Evolutionary conservation across 2,113 vertebrate species (phyloP).

Genomic region (Sigmodon hispidus): DNA sequence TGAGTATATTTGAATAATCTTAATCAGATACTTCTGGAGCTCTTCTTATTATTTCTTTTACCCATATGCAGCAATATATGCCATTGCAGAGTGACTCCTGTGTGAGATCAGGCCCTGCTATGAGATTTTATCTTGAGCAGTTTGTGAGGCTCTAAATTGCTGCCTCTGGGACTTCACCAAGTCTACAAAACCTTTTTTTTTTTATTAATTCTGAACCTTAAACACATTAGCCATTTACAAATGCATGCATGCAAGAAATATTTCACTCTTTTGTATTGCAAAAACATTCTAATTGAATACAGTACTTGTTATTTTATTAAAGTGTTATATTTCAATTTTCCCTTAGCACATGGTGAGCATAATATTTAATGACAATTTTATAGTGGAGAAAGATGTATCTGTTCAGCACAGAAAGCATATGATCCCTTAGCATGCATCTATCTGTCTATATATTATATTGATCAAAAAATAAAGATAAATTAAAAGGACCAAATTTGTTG

Average conservation of each 20-base stretch:
- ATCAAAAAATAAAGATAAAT: background rate
- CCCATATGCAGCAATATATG: too few relatives aligned
- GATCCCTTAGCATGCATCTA: background rate
- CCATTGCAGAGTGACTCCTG: background rate
- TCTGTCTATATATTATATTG: background rate
- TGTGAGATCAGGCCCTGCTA: background rate
- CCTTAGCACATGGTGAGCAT: background rate
- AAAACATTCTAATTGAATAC: background rate
- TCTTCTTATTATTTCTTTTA: rapidly evolving
- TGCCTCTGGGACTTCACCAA: background rate
- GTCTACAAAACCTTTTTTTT: background rate
- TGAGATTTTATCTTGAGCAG: background rate
- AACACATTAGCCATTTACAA: background rate
- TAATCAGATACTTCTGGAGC: background rate
- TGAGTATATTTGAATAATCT: background rate
- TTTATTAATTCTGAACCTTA: background rate
- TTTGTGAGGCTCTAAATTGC: rapidly evolving
- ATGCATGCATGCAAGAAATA: background rate
- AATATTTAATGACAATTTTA: background rate
- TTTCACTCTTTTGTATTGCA: background rate
- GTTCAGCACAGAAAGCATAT: background rate
- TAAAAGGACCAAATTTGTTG: background rate
- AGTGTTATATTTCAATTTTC: background rate
- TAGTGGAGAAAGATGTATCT: background rate
- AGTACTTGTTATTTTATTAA: background rate